These are phyloP conservation scores for Panzeria rudis DNA, from an alignment of 2,888 invertebrate species.

Conservation along the genomic window DNA sequence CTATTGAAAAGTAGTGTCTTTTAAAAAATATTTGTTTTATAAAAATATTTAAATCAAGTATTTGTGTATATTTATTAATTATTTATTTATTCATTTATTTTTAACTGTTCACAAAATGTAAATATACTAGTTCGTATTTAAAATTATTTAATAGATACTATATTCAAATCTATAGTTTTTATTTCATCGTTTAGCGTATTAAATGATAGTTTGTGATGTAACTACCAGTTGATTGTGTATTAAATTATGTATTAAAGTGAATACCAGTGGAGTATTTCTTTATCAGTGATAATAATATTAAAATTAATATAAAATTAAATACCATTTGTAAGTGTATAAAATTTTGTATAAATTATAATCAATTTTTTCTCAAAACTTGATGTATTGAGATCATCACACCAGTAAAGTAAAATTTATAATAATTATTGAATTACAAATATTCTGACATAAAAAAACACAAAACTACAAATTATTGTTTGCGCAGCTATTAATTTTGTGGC, in stretches of 20 bases:
- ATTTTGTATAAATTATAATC: conserved; percentile 3
- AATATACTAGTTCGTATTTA: not conserved
- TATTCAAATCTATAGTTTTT: no score
- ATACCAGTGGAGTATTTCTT: no score
- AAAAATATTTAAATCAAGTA: not conserved
- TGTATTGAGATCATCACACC: conserved; percentile 47
- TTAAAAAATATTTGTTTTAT: not conserved
- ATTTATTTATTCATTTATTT: not conserved
- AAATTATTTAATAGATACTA: not conserved
- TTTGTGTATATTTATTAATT: not conserved
- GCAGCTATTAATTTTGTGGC: not conserved
- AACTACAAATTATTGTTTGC: conserved; percentile 27
- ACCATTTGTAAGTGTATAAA: not conserved
- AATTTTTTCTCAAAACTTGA: conserved; percentile 11
- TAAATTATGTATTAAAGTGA: no score
- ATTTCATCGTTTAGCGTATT: not conserved
- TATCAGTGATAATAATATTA: no score
- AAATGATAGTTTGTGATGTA: not conserved
- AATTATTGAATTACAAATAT: conserved; percentile 34
- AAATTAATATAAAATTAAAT: no score
- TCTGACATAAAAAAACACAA: not conserved
- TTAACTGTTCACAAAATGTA: not conserved
- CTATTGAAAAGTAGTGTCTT: no score
- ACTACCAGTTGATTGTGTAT: no score
- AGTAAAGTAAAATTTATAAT: not conserved